These are phyloP conservation scores for Brachionus paranguensis DNA, from an alignment of 1,140 invertebrate genomes.

Conservation along the genomic window DNA sequence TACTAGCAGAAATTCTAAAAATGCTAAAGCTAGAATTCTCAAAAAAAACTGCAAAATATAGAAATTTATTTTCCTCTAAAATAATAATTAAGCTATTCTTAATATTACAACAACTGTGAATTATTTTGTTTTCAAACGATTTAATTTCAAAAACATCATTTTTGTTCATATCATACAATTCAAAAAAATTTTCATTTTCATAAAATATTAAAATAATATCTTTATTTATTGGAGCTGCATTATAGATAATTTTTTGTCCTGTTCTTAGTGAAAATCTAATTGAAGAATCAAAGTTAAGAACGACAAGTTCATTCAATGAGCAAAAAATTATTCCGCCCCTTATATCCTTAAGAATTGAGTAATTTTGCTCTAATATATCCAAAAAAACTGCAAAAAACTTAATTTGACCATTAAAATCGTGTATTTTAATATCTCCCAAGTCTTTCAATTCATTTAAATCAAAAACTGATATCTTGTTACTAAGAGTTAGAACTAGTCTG, in stretches of 20 bases:
- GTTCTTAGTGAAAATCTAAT: background rate
- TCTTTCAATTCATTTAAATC: background rate
- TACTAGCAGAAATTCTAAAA: background rate
- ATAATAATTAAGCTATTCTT: background rate
- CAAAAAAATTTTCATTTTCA: background rate
- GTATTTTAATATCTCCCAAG: background rate
- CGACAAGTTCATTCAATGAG: background rate
- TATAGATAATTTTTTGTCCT: background rate
- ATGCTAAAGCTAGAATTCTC: background rate
- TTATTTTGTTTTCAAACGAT: background rate
- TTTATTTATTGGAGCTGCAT: background rate
- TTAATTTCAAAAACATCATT: background rate
- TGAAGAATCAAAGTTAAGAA: background rate
- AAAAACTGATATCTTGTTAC: constrained; percentile 6
- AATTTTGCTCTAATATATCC: background rate
- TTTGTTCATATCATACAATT: background rate
- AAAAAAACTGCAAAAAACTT: background rate
- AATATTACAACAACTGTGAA: background rate
- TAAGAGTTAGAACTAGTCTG: background rate
- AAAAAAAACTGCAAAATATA: background rate
- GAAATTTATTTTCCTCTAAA: background rate
- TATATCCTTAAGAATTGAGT: background rate
- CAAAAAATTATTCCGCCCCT: background rate
- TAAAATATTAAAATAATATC: background rate
- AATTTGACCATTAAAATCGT: background rate